Base-by-base conservation (phyloP, 2,888 invertebrate genomes). In the Morpho helenor region DNA sequence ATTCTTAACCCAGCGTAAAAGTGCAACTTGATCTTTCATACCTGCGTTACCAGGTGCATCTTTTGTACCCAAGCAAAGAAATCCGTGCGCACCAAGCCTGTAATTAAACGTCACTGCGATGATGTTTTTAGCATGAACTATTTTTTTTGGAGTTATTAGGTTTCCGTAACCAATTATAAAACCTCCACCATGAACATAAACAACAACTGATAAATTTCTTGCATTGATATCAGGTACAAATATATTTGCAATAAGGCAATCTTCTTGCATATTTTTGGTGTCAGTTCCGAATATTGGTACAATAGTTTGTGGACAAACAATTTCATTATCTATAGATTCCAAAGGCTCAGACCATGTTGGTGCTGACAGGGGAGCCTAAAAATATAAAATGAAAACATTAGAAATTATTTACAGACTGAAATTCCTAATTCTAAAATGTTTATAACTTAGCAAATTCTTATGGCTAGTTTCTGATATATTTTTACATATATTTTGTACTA, bases 161-260 rank as follows among this genome's bases (percentile, higher is more conserved):
- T 77, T 68, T 4, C 84, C 81, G 40, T 60, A 70, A 7, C 87
- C 87, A 2, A 71, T 49, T 65, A 81, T 72, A 60, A 77, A 88
- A 3, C 74, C 84, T 4, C 90, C 90, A 22, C 88, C 88, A 53
- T 90, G 90, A 2, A 90, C 70, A 50, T 75, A 72, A 9, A 89
- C 80, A 44, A 87, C 64, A 1, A 90, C 89, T 3, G 89, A 80
- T 7, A 71, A 50, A 45, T 65, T 63, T 0, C 57, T 62, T 41
- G 66, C 59, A n/a, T 62, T 50, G 7, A 66, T 71, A n/a, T 69
- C 61, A 7, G 74, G 75, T 0, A 69, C 68, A 54, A 62, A 71
- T 70, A 74, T 50, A 41, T 70, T 74, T 7, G 68, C 69, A 8
- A 73, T 61, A 0, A 75, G 67, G 54, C 72, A 74, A 46, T 75